Base-by-base conservation (phyloP, 2,797 vertebrate genomes). In the Chelon labrosus region DNA sequence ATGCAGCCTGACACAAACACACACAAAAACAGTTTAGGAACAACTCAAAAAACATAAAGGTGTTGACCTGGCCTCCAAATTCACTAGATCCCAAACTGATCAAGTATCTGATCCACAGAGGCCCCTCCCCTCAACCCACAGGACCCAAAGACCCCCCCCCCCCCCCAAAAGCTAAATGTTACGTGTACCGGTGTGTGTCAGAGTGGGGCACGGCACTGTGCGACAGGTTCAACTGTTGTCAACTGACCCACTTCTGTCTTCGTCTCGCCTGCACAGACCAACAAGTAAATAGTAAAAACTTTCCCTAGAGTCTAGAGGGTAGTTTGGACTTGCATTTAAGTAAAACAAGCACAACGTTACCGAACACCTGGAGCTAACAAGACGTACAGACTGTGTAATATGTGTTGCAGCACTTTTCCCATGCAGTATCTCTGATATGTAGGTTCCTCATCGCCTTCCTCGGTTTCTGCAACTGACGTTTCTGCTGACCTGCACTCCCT, bases 401-500 rank as follows among this genome's bases (percentile, higher is more conserved):
- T 50, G 49, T 57, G 77, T 13, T 67, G 77, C 46, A 60, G 63
- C 60, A 53, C 54, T 65, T 85, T 85, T 88, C 73, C 80, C 81
- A 65, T 79, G 77, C 60, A 50, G 47, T 76, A 44, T 77, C 61
- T 76, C 82, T 88, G 84, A 86, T 83, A 77, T 79, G 61, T 70
- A 65, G 57, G 82, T 42, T 67, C 19, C 39, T 57, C n/a, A 4
- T 47, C 64, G 39, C 35, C 73, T 17, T 27, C 79, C 42, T 53
- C 16, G 10, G 53, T 72, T 84, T 76, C 73, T 64, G 61, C 57
- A 62, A 22, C 65, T 82, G 87, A 87, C 87, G 85, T 87, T 91
- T 89, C 74, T 90, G 89, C 86, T 90, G 85, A 93, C 77, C 84
- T 68, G 75, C 75, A 73, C 71, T 85, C 67, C 54, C 4, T 1